Base-by-base conservation (phyloP, 2,113 vertebrate genomes). In the Poeciliopsis prolifica region DNA sequence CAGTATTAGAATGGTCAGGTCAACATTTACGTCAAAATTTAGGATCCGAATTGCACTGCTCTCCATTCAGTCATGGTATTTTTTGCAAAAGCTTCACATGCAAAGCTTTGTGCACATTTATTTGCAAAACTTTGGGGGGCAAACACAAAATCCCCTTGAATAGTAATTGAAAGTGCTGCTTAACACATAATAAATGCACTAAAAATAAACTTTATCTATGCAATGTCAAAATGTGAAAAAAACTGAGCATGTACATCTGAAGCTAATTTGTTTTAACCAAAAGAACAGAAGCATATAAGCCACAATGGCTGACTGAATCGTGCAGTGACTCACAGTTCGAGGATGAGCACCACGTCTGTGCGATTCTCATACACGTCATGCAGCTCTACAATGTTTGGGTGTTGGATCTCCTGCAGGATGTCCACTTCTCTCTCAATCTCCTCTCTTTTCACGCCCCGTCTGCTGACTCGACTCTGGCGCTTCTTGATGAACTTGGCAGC, bases 401-500 rank as follows among this genome's bases (percentile, higher is more conserved):
- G 97, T 74, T 96, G 95, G 72, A 97, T 80, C 86, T 96, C 95
- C 91, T 95, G 95, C 76, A 99, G 96, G 91, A 99, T 97, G 90
- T 91, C 82, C 90, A 98, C 97, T 85, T 99, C 98, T 10, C 97
- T 94, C 87, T 97, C 96, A 0, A 99, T 98, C 82, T 97, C 97
- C 80, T 98, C 97, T 0, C 94, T 94, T 17, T 89, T 92, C 63
- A 99, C 96, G 0, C 97, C 98, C 0, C 97, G 95, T 42, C 96
- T 94, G 91, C 98, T 99, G 74, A 89, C 95, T 5, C 86, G 94
- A 75, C 94, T 97, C 90, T 95, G 96, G 0, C 97, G 94, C 88
- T 99, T 99, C 91, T 98, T 99, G 82, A 99, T 98, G 92, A 98
- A 99, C 88, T 99, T 99, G 28, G 97, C 98, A 0, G 98, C 98